Evolutionary conservation across 1,140 invertebrate genomes (phyloP).

Genomic region (Euwallacea fornicatus): DNA sequence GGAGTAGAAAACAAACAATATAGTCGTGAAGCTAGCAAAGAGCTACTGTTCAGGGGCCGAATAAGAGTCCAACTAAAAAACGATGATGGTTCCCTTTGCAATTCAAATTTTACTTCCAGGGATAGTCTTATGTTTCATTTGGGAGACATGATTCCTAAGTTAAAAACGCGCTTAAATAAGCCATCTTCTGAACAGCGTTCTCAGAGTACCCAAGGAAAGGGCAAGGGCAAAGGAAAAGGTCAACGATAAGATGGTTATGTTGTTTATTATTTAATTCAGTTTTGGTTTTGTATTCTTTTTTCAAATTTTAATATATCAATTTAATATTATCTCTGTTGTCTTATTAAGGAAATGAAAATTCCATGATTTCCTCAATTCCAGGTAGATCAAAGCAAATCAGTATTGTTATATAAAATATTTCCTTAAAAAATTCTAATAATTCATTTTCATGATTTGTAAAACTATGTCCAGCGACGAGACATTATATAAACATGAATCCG

Average conservation of each 20-base stretch:
- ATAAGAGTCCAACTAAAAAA: constrained; percentile 91
- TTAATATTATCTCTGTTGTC: no score
- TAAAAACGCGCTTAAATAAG: constrained; percentile 73
- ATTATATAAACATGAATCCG: no score
- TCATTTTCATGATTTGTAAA: no score
- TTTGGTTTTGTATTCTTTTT: no score
- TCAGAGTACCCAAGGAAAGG: constrained; percentile 33
- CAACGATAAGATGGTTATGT: constrained; percentile 34
- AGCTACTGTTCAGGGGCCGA: constrained; percentile 79
- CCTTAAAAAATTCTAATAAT: no score
- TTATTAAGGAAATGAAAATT: no score
- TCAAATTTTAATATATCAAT: no score
- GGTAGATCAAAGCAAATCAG: no score
- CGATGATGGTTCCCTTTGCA: constrained; percentile 81
- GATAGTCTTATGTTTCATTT: constrained; percentile 77
- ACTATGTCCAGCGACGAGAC: no score
- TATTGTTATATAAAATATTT: no score
- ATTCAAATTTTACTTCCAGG: constrained; percentile 74
- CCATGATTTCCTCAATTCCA: no score
- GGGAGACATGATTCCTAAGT: constrained; percentile 86
- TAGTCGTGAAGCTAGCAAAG: constrained; percentile 87
- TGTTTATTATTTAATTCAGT: neutral
- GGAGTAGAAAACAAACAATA: constrained; percentile 95
- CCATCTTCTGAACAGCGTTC: constrained; percentile 42
- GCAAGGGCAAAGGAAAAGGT: constrained; percentile 50